Evolutionary conservation across 2,797 vertebrate genomes (phyloP).

Genomic region (Selene dorsalis): DNA sequence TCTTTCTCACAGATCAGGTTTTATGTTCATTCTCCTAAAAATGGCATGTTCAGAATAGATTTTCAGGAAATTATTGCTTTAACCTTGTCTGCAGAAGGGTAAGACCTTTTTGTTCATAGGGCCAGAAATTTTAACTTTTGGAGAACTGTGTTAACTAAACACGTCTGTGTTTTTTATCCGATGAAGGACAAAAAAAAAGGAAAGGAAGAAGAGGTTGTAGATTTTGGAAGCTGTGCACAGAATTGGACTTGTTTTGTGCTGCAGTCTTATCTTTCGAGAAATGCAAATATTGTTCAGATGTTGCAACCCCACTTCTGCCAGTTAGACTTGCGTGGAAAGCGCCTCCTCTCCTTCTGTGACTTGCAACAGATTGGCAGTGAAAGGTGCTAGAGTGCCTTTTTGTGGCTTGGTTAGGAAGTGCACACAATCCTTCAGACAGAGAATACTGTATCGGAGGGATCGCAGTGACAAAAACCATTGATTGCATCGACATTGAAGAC

Average conservation of each 20-base stretch:
- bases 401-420: constrained; percentile 42
- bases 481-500: not conserved
- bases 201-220: not conserved
- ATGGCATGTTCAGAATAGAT: not conserved
- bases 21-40: not conserved
- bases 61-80: not conserved
- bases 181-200: not conserved
- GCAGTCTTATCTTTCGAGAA: constrained; percentile 18
- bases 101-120: constrained; percentile 18
- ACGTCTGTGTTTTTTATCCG: not conserved
- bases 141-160: constrained; percentile 8
- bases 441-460: constrained; percentile 10
- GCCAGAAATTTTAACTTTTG: constrained; percentile 4
- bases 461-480: not conserved
- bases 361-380: constrained; percentile 5
- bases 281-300: constrained; percentile 37
- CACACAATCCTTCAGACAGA: not conserved
- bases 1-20: not conserved
- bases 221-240: not conserved
- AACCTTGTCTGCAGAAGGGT: not conserved
- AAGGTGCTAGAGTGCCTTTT: constrained; percentile 50
- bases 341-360: constrained; percentile 22
- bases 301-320: constrained; percentile 31
- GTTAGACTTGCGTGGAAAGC: constrained; percentile 26
- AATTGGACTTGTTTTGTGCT: not conserved